Evolutionary conservation across 92 coral and sea anemone species (phyloP).

Genomic region (Micromussa lordhowensis): DNA sequence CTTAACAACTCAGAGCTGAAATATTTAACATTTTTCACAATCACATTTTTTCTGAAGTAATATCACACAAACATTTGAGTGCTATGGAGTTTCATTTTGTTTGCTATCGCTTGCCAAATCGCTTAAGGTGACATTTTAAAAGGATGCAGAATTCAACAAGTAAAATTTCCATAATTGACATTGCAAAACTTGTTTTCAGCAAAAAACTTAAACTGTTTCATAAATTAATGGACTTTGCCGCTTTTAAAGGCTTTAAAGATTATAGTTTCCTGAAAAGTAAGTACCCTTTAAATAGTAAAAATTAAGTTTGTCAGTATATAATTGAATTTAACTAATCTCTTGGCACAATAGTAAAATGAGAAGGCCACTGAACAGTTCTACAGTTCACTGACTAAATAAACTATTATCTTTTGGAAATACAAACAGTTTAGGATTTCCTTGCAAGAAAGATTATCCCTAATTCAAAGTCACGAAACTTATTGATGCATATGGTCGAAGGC

Average conservation of each 20-base stretch:
- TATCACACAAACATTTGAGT: not conserved
- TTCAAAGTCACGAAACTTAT: conserved; percentile 10
- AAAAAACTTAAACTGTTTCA: not conserved
- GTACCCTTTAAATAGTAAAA: not conserved
- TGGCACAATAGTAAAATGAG: conserved; percentile 9
- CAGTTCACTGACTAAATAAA: conserved; percentile 11
- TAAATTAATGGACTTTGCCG: not conserved
- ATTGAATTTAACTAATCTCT: not conserved
- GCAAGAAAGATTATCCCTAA: not conserved
- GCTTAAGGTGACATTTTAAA: not conserved
- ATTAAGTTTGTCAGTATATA: not conserved
- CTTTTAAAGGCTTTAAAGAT: not conserved
- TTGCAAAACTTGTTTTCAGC: not conserved
- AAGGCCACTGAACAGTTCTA: not conserved
- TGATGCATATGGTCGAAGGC: not conserved
- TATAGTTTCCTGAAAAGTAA: not conserved
- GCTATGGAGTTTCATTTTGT: not conserved
- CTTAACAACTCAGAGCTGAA: no score
- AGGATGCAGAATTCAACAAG: not conserved
- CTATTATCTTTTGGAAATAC: conserved; percentile 23
- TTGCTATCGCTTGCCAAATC: no score
- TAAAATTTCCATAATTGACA: no score
- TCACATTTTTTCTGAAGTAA: not conserved
- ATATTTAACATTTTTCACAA: no score
- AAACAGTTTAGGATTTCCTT: not conserved